These are phyloP conservation scores for Calidris pygmaea DNA, from an alignment of 2,113 vertebrate genomes.

Conservation along the genomic window DNA sequence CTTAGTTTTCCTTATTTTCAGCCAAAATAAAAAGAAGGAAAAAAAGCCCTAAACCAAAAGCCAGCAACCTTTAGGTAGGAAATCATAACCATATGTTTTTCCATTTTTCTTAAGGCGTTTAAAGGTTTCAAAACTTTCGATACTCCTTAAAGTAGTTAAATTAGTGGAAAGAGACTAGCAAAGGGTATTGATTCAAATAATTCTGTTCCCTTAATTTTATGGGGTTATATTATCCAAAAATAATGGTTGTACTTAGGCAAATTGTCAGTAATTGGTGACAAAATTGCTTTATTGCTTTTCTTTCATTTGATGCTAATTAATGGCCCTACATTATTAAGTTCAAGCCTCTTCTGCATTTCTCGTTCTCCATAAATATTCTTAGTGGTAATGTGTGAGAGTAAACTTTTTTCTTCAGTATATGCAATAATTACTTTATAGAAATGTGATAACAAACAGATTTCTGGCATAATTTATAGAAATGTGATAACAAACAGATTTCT, in stretches of 20 bases:
- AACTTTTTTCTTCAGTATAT: slow-evolving; percentile 37
- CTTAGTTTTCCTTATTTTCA: neutral
- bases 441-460: neutral
- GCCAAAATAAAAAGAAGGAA: neutral
- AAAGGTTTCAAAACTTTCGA: slow-evolving; percentile 34
- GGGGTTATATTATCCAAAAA: slow-evolving; percentile 72
- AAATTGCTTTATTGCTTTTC: slow-evolving; percentile 79
- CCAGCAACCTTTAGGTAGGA: neutral
- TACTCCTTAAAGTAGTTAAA: slow-evolving; percentile 27
- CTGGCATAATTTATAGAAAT: neutral
- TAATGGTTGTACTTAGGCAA: slow-evolving; percentile 74
- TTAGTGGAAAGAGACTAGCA: slow-evolving; percentile 35
- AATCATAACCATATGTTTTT: slow-evolving; percentile 15
- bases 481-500: neutral
- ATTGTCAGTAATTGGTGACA: slow-evolving; percentile 78
- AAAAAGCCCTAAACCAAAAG: neutral
- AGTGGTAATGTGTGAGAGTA: neutral
- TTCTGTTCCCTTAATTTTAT: slow-evolving; percentile 66
- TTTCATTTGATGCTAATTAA: slow-evolving; percentile 75
- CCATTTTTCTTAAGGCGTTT: neutral
- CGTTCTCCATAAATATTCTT: slow-evolving; percentile 31
- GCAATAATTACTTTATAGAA: neutral
- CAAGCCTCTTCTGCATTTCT: slow-evolving; percentile 40
- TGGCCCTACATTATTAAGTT: slow-evolving; percentile 54
- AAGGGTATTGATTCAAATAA: slow-evolving; percentile 64